These are phyloP conservation scores for Acrobasis repandana DNA, from an alignment of 2,888 invertebrate genomes.

Conservation along the genomic window DNA sequence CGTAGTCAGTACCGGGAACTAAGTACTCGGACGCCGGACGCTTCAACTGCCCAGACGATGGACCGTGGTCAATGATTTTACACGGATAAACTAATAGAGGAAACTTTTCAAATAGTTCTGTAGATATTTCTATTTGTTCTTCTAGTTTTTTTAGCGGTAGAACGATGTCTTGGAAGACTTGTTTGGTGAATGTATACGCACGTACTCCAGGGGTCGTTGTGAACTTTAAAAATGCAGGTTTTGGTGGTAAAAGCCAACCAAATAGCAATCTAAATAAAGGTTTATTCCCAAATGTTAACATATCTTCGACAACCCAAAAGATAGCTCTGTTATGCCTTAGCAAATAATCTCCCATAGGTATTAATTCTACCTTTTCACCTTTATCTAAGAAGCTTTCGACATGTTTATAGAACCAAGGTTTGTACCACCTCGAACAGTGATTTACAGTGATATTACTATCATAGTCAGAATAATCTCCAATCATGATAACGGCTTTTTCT, in stretches of 20 bases:
- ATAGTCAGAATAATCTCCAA: slow-evolving; percentile 85
- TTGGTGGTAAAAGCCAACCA: slow-evolving; percentile 87
- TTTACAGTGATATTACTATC: slow-evolving; percentile 79
- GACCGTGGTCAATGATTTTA: slow-evolving; percentile 84
- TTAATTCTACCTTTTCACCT: slow-evolving; percentile 81
- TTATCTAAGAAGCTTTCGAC: slow-evolving; percentile 81
- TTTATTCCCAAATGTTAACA: slow-evolving; percentile 88
- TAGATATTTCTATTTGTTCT: slow-evolving; percentile 83
- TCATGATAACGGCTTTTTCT: slow-evolving; percentile 86
- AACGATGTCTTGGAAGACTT: slow-evolving; percentile 88
- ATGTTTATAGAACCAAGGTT: slow-evolving; percentile 89
- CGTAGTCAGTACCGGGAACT: slow-evolving; percentile 85
- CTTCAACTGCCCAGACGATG: slow-evolving; percentile 82
- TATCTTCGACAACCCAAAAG: slow-evolving; percentile 88
- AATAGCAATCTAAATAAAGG: slow-evolving; percentile 83
- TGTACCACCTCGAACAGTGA: slow-evolving; percentile 84
- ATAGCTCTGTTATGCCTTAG: slow-evolving; percentile 86
- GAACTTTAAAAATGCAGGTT: slow-evolving; percentile 88
- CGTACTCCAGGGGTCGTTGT: slow-evolving; percentile 87
- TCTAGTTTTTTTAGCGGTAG: slow-evolving; percentile 85
- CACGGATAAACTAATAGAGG: slow-evolving; percentile 88
- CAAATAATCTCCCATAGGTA: slow-evolving; percentile 85
- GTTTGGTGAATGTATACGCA: slow-evolving; percentile 87
- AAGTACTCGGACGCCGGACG: slow-evolving; percentile 81
- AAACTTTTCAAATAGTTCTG: slow-evolving; percentile 84